phyloP scores from a whole-genome alignment of 53 echinoderm and acorn worm species.

The Crossaster papposus region DNA sequence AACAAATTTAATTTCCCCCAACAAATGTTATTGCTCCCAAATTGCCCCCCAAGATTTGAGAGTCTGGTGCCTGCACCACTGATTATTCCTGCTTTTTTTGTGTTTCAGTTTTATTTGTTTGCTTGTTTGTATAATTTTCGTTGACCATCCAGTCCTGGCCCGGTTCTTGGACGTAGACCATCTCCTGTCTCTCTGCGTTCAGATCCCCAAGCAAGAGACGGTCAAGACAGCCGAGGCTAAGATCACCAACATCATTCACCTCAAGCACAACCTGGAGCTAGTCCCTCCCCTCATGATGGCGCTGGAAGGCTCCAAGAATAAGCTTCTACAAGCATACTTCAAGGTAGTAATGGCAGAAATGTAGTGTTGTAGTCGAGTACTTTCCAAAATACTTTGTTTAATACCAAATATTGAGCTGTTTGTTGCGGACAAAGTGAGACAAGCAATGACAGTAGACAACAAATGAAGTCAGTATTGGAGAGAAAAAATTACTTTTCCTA shows the following conservation, averaged over 20 bases:
- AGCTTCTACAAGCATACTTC: constrained; percentile 82
- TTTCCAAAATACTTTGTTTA: too few relatives aligned
- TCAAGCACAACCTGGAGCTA: constrained; percentile 90
- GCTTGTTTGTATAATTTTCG: neutral
- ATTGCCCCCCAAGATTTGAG: too few relatives aligned
- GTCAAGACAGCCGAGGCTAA: constrained; percentile 85
- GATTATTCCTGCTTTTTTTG: neutral
- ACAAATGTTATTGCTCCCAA: too few relatives aligned
- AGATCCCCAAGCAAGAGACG: constrained; percentile 95
- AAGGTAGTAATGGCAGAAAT: constrained; percentile 55
- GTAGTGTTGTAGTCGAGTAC: too few relatives aligned
- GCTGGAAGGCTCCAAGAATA: constrained; percentile 70
- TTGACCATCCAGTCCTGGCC: constrained; percentile 62
- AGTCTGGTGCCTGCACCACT: too few relatives aligned
- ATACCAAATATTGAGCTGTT: too few relatives aligned
- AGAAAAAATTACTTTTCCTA: too few relatives aligned
- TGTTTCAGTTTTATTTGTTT: neutral
- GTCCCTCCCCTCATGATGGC: constrained; percentile 79
- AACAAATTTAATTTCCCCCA: too few relatives aligned
- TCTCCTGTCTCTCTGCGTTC: constrained; percentile 93
- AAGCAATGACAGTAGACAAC: too few relatives aligned
- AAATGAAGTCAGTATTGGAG: too few relatives aligned
- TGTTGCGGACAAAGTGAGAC: too few relatives aligned
- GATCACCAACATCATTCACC: constrained; percentile 89
- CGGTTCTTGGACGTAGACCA: constrained; percentile 95